A percentile compares a stretch with the other conserved stretches of the same genome.
These are phyloP conservation scores for Epiblema foenella DNA, from an alignment of 2,888 invertebrate species.

Conservation along the genomic window DNA sequence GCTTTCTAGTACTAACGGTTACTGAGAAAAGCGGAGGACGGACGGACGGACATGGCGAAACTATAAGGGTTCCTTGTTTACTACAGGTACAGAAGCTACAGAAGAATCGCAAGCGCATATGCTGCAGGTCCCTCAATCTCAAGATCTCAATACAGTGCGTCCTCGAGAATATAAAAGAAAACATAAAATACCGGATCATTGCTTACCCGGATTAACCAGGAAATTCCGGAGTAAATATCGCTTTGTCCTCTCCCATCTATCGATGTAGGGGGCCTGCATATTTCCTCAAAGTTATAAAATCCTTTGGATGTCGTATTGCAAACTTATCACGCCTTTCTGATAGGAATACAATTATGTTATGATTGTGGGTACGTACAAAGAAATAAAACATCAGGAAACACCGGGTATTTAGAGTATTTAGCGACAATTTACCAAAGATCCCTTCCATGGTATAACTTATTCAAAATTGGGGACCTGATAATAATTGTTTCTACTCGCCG, in stretches of 20 bases:
- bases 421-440: not conserved
- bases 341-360: not conserved
- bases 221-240: constrained; percentile 17
- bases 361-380: not conserved
- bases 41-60: no score
- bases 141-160: no score
- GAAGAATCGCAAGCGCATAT: no score
- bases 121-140: no score
- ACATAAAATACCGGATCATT: not conserved
- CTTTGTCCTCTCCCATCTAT: constrained; percentile 34
- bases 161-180: not conserved
- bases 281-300: not conserved
- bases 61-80: no score
- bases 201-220: constrained; percentile 28
- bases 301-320: not conserved
- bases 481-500: not conserved
- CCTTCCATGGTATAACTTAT: constrained; percentile 7
- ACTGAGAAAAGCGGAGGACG: no score
- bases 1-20: no score
- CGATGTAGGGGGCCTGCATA: not conserved
- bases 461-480: constrained; percentile 1
- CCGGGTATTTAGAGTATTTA: not conserved
- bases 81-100: no score
- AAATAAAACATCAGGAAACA: not conserved
- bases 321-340: not conserved